Evolutionary conservation across 2,888 invertebrate genomes (phyloP).

Genomic region (Andrena camellia): DNA sequence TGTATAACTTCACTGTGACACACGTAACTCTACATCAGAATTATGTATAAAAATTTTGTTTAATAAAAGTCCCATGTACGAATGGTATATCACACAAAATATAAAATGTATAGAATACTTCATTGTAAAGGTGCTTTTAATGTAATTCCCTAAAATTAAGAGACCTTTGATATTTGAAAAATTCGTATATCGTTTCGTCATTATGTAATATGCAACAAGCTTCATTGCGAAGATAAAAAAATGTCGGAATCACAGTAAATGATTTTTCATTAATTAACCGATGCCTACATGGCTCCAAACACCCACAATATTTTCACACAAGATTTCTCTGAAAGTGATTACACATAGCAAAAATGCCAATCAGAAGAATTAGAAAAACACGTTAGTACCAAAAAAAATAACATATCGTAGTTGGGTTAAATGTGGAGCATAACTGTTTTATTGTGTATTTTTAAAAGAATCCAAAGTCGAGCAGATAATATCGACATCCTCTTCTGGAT

Average conservation of each 20-base stretch:
- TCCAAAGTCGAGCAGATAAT: background rate
- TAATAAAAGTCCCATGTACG: constrained; percentile 16
- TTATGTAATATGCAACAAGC: background rate
- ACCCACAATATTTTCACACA: background rate
- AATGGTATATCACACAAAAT: background rate
- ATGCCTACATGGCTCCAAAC: background rate
- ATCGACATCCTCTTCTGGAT: constrained; percentile 75
- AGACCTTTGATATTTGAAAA: too few relatives aligned
- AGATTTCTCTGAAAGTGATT: background rate
- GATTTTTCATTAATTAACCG: background rate
- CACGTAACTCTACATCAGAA: background rate
- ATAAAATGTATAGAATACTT: background rate
- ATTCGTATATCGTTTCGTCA: background rate
- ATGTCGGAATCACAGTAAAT: background rate
- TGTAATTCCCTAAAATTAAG: background rate
- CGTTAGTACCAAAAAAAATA: background rate
- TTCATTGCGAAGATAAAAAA: constrained; percentile 23
- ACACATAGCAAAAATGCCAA: background rate
- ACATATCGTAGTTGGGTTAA: background rate
- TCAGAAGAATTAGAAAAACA: background rate
- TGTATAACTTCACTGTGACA: background rate
- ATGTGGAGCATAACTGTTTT: background rate
- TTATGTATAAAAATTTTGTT: background rate
- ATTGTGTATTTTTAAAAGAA: background rate
- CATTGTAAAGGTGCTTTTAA: background rate